Evolutionary conservation across 2,113 vertebrate genomes (phyloP), one percentile per base, ranked within the genome.

Genomic region (Porphyrio hochstetteri): DNA sequence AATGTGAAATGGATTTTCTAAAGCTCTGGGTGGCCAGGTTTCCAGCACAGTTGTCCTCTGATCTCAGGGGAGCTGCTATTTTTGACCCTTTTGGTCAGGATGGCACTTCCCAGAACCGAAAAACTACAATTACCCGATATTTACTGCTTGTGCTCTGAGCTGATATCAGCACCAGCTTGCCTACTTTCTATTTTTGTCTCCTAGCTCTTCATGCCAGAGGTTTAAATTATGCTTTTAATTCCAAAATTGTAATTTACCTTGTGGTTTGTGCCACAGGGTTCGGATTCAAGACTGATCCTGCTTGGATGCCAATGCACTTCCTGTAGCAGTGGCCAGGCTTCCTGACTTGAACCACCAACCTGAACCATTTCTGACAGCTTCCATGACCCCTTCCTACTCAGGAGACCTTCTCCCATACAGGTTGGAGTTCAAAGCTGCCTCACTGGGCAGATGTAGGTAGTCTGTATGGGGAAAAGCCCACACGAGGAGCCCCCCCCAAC

Each of bases 271-370:
- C n/a, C 21, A 33, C 7, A 4, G 7, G 23, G 2, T 40, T 59
- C 16, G 21, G 11, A 61, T 69, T 88, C 25, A 33, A 59, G 75
- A 20, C n/a, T 36, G 35, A 40, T 53, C 16, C 46, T 36, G 31
- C 20, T n/a, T 0, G 0, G 5, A 23, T 46, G 21, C 35, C 1
- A 1, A 64, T 82, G 57, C 12, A 16, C 24, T 61, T 86, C 35
- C 27, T 3, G 0, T 18, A 61, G 59, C 8, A 57, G 21, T 10
- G 9, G 40, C 24, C 36, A 42, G 50, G 29, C 8, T 61, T 78
- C 53, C 42, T 56, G 28, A 18, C 7, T 10, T 46, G n/a, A 57
- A 21, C 57, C 16, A 6, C 12, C 35, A 69, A 8, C 3, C 28
- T 20, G 11, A 13, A 31, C 38, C 46, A 4, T 29, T 80, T 78